These are phyloP conservation scores for Falco novaeseelandiae DNA, from an alignment of 2,797 vertebrate species.

Conservation along the genomic window DNA sequence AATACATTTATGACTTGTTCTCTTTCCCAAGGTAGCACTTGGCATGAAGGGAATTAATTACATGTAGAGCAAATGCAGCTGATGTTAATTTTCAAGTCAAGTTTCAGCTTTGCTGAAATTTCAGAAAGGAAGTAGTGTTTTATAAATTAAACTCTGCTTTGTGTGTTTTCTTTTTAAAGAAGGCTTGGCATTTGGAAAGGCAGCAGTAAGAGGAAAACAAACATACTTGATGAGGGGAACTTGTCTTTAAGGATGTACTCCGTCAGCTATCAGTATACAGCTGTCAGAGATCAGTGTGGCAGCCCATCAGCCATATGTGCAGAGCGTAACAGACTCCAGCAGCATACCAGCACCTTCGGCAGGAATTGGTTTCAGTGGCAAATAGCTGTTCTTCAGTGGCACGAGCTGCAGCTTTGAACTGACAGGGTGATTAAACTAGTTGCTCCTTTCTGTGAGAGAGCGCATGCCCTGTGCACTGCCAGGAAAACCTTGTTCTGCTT, in stretches of 20 bases:
- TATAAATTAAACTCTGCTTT: background rate
- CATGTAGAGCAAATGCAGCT: background rate
- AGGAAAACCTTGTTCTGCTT: background rate
- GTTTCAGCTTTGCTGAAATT: constrained; percentile 9
- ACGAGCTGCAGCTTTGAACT: background rate
- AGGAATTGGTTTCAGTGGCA: background rate
- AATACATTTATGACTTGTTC: constrained; percentile 9
- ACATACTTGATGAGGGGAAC: background rate
- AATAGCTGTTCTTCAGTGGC: constrained; percentile 9
- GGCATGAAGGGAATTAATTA: constrained; percentile 38
- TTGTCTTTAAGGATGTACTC: background rate
- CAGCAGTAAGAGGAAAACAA: constrained; percentile 10
- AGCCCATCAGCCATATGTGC: background rate
- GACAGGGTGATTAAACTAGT: background rate
- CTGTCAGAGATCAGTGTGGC: background rate
- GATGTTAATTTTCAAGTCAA: constrained; percentile 36
- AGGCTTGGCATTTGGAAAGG: constrained; percentile 8
- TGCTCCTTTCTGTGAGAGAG: background rate
- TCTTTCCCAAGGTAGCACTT: constrained; percentile 1
- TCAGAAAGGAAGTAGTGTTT: background rate
- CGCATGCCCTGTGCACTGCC: background rate
- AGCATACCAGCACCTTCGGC: background rate
- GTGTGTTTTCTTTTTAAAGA: constrained; percentile 9
- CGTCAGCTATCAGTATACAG: background rate
- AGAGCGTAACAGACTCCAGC: background rate